Percentiles rank a stretch among this genome's conserved stretches.
phyloP scores from a whole-genome alignment of 1,140 invertebrate species.

The Polyergus mexicanus region DNA sequence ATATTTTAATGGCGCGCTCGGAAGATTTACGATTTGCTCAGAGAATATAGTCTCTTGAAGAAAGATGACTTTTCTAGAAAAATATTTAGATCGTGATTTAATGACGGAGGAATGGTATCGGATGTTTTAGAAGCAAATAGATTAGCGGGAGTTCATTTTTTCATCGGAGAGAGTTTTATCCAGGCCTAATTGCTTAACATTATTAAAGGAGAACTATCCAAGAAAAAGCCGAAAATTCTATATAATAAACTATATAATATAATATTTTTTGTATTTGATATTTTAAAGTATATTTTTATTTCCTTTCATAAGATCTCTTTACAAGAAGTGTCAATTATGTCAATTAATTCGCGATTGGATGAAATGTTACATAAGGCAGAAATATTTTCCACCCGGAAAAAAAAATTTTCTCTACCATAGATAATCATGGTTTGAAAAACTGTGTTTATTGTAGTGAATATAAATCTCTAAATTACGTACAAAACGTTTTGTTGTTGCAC shows the following conservation, averaged over 20 bases:
- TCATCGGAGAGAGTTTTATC: background rate
- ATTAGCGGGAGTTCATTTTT: background rate
- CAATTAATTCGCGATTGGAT: too few relatives aligned
- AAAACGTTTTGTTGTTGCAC: background rate
- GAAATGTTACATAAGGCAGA: too few relatives aligned
- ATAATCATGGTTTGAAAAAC: too few relatives aligned
- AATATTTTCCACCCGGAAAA: too few relatives aligned
- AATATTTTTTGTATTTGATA: slow-evolving; percentile 1
- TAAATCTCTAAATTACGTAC: background rate
- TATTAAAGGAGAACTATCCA: background rate
- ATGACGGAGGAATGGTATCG: background rate
- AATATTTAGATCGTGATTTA: slow-evolving; percentile 38
- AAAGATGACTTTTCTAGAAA: background rate
- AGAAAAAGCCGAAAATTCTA: background rate
- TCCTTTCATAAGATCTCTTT: too few relatives aligned
- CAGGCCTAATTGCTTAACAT: background rate
- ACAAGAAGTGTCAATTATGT: too few relatives aligned
- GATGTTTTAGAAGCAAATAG: background rate
- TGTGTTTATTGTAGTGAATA: background rate
- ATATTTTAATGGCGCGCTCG: slow-evolving; percentile 25
- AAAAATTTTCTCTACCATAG: too few relatives aligned
- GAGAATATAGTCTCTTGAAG: background rate
- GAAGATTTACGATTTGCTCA: slow-evolving; percentile 38
- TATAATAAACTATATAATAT: background rate
- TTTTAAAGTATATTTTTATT: background rate